Base-by-base conservation (phyloP, 2,888 invertebrate species). In the Apamea crenata region DNA sequence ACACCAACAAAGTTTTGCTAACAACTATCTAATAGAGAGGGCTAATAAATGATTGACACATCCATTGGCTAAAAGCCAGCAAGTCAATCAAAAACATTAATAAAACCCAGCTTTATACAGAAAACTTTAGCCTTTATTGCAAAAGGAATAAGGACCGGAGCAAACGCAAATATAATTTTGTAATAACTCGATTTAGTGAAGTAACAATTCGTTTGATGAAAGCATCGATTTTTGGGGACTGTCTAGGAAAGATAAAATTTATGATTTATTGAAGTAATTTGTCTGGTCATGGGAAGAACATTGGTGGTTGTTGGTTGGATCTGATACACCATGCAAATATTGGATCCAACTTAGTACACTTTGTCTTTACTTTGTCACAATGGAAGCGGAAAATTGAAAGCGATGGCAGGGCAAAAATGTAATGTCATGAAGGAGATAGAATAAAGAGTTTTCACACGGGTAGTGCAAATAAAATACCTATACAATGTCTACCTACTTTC, bases 31-130 rank as follows among this genome's bases (percentile, higher is more conserved):
- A 76, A 61, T 69, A 29, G 65, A 65, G 74, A 80, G 69, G 73
- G 70, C 70, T 86, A 86, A 84, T 84, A 86, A 90, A 89, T 88
- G 86, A 91, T 90, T 87, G 91, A 90, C 87, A 87, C 76, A 80
- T 73, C 47, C 59, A 79, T 84, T 91, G 90, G 91, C 84, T 78
- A 29, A 77, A 53, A 78, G 88, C 87, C 86, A 90, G 81, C 72
- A 80, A 87, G 83, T 80, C 81, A 77, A 87, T 84, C 80, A 83
- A 73, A 84, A 78, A 47, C 36, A 76, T 32, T 36, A 56, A 56
- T 36, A 32, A 29, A 56, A 44, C 16, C 4, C 12, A 12, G 16
- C 32, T 2, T 12, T 10, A 0, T 14, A 25, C 18, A 85, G n/a
- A n/a, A 65, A 70, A 89, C 44, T 72, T 36, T 50, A 16, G 56